Base-by-base conservation (phyloP, 2,888 invertebrate genomes). In the Lasius fuliginosus region DNA sequence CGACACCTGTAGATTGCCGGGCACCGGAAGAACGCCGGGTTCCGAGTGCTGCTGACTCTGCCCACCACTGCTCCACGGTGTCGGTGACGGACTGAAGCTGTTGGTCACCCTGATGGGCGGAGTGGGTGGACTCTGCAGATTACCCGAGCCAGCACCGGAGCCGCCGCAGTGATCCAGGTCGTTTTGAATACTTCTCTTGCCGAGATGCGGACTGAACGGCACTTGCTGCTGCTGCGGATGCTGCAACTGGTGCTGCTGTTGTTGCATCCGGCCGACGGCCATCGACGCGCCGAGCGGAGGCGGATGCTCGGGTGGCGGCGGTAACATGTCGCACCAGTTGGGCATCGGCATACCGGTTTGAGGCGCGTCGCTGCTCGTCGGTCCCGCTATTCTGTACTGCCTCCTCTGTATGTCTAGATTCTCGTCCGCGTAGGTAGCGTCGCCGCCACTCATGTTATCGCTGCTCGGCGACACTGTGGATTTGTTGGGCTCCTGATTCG, bases 251-350 rank as follows among this genome's bases (percentile, higher is more conserved):
- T 92, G 92, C 27, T 92, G 92, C 1, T 90, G 91, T 3, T 79
- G 75, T 36, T 76, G 84, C 33, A 84, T 85, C 15, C 85, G 84
- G 60, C 93, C 91, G 9, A 89, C 89, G 9, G 92, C 89, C 5
- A 93, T 85, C 3, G 93, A 92, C 23, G 92, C 92, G 94, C 90
- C 94, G 94, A 90, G 95, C 93, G 87, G 96, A 93, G 89, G 96
- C 94, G 88, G 96, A 95, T 96, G 96, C 94, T 96, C 96, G 89
- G 96, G 96, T 62, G 96, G 96, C 89, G 96, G 96, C 85, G 96
- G 96, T 90, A 96, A 94, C 96, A 96, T 96, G 95, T 96, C 96
- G 95, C 96, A 96, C 95, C 96, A 96, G 95, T 96, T 96, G 93
- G 94, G 94, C 87, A 94, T 90, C n/a, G 88, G 36, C 75, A 68